Percentiles rank a stretch among this genome's conserved stretches.
Conservation (phyloP, 1,140 invertebrate genomes). For the Pentalonia nigronervosa region DNA sequence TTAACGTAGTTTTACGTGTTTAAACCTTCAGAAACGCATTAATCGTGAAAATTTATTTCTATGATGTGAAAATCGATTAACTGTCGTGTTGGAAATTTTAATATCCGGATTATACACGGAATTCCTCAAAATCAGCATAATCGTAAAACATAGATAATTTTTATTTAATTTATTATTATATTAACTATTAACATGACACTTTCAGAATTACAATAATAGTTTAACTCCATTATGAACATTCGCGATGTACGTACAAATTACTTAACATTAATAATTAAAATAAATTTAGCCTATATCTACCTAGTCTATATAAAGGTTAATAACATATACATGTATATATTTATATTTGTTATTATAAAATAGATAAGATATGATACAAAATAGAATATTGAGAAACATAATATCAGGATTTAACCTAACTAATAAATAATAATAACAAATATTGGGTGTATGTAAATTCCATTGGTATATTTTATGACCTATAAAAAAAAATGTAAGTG, state of each 20-base stretch:
- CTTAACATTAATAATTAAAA: background rate
- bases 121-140: background rate
- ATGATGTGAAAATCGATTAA: constrained; percentile 3
- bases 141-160: background rate
- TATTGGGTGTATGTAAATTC: too few species aligned
- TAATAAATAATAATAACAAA: too few species aligned
- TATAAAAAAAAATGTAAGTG: background rate
- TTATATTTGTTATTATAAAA: too few species aligned
- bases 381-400: too few species aligned
- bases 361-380: too few species aligned
- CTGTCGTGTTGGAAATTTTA: background rate
- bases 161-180: background rate
- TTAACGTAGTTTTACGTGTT: constrained; percentile 32
- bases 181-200: background rate
- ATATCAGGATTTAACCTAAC: too few species aligned
- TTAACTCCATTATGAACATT: background rate
- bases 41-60: background rate
- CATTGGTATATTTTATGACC: too few species aligned
- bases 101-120: constrained; percentile 9
- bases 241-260: background rate
- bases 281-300: too few species aligned
- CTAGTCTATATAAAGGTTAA: too few species aligned
- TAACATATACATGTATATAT: too few species aligned
- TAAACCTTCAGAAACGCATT: background rate
- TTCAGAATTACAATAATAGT: background rate